Evolutionary conservation across 2,888 invertebrate species (phyloP).

Genomic region (Eupithecia subfuscata): DNA sequence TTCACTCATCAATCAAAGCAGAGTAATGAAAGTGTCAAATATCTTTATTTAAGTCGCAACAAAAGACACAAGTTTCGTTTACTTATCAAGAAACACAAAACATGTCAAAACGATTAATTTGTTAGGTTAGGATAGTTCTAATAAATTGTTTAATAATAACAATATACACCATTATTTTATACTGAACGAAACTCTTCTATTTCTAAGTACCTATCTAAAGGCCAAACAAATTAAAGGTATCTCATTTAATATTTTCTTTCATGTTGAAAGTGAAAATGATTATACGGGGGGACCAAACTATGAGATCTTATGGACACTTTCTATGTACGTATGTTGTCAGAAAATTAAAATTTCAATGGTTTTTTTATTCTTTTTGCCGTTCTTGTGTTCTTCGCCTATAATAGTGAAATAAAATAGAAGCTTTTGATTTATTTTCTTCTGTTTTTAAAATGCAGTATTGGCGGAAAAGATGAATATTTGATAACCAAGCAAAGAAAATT

Average conservation of each 20-base stretch:
- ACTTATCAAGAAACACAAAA: not conserved
- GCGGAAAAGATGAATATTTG: not conserved
- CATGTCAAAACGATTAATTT: not conserved
- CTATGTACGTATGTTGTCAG: not conserved
- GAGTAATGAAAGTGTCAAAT: not conserved
- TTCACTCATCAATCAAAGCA: not conserved
- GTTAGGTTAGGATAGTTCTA: not conserved
- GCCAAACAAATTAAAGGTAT: conserved; percentile 18
- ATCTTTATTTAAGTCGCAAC: not conserved
- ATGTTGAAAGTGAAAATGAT: conserved; percentile 61
- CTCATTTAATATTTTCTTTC: conserved; percentile 38
- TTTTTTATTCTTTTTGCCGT: not conserved
- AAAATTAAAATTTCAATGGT: not conserved
- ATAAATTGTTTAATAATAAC: not conserved
- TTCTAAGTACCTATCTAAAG: conserved; percentile 12
- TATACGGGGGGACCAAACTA: conserved; percentile 39
- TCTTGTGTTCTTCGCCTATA: not conserved
- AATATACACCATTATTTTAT: not conserved
- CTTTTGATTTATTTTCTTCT: not conserved
- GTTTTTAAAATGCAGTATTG: not conserved
- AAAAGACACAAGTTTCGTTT: not conserved
- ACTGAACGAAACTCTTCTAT: not conserved
- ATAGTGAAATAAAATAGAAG: not conserved
- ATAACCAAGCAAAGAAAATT: not conserved
- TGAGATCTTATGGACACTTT: not conserved